Percentiles rank a stretch among this genome's conserved stretches.
Conservation (phyloP, 2,797 vertebrate genomes). For the Percopsis omiscomaycus region DNA sequence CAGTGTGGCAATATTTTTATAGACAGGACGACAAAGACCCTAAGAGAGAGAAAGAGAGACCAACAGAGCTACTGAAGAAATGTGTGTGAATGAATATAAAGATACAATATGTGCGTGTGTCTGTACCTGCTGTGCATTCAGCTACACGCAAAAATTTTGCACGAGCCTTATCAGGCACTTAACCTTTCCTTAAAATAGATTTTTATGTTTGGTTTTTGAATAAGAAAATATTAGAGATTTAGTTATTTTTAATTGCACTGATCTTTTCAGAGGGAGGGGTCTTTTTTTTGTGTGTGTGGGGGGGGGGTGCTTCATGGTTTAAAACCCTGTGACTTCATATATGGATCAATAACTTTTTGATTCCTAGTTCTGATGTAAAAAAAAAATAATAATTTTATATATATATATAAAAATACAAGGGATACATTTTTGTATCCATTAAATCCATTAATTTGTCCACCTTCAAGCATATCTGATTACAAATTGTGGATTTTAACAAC, state of each 20-base stretch:
- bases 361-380: too few species aligned
- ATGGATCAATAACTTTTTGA: too few species aligned
- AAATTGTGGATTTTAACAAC: not conserved
- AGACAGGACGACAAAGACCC: too few species aligned
- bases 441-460: too few species aligned
- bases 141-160: slow-evolving; percentile 50
- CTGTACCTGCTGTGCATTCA: slow-evolving; percentile 50
- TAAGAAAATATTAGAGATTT: slow-evolving; percentile 8
- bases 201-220: slow-evolving; percentile 15
- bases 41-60: not conserved
- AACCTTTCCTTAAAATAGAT: slow-evolving; percentile 30
- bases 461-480: not conserved
- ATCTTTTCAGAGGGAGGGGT: slow-evolving; percentile 15
- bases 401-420: not conserved
- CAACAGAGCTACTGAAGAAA: not conserved
- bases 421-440: not conserved
- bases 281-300: slow-evolving; percentile 3
- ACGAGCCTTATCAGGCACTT: slow-evolving; percentile 60
- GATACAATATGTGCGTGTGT: not conserved
- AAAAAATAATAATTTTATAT: not conserved
- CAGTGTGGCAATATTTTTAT: not conserved
- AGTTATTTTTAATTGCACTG: slow-evolving; percentile 63
- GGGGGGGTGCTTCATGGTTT: too few species aligned
- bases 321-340: too few species aligned
- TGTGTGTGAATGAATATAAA: slow-evolving; percentile 8